Evolutionary conservation across 2,797 vertebrate genomes (phyloP).

Genomic region (Heliangelus exortis): DNA sequence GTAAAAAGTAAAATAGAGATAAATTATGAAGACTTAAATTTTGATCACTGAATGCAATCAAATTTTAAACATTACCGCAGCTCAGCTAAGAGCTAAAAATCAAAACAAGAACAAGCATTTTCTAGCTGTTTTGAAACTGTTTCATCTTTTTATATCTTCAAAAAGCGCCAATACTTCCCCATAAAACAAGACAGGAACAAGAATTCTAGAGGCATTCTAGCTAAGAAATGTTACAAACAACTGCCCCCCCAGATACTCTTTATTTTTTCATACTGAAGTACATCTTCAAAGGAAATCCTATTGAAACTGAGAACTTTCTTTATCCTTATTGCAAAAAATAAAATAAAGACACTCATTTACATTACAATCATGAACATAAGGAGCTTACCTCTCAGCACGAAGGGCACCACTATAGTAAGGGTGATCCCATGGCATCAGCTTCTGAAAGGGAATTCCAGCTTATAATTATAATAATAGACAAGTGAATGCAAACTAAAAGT

Average conservation of each 20-base stretch:
- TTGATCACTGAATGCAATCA: too few relatives aligned
- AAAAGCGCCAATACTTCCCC: not conserved
- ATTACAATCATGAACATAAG: slow-evolving; percentile 35
- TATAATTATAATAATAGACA: not conserved
- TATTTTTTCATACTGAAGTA: not conserved
- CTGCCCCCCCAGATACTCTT: not conserved
- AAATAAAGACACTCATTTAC: slow-evolving; percentile 35
- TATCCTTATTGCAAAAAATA: not conserved
- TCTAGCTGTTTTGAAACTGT: not conserved
- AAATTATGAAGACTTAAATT: not conserved
- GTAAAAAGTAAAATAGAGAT: not conserved
- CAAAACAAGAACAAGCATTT: not conserved
- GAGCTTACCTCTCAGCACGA: slow-evolving; percentile 91
- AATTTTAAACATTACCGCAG: not conserved
- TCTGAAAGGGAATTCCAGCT: slow-evolving; percentile 77
- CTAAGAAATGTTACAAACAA: not conserved
- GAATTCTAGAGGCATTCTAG: not conserved
- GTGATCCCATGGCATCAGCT: slow-evolving; percentile 97
- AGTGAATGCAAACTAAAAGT: not conserved
- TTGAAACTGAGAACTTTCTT: slow-evolving; percentile 9
- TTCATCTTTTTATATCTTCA: not conserved
- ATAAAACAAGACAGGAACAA: not conserved
- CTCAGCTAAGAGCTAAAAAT: not conserved
- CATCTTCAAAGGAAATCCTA: slow-evolving; percentile 25
- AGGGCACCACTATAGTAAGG: slow-evolving; percentile 92